Conservation (phyloP, 2,113 vertebrate species). For the Pardalotus punctatus region DNA sequence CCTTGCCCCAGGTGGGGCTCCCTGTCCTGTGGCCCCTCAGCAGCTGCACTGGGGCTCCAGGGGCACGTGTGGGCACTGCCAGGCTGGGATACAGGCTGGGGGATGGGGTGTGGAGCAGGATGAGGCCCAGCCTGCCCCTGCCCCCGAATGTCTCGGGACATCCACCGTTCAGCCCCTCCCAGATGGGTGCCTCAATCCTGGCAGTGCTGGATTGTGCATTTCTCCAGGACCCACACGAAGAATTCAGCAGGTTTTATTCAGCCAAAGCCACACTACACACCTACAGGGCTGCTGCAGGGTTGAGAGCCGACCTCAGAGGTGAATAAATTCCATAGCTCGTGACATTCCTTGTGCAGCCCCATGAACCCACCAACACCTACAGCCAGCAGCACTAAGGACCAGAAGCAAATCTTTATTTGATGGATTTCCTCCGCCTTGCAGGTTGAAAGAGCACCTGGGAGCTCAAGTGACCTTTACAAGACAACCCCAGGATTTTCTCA, state of each 20-base stretch:
- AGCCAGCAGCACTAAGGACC: neutral
- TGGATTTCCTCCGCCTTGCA: neutral
- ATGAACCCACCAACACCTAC: fast-evolving
- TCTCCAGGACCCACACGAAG: neutral
- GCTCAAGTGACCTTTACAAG: neutral
- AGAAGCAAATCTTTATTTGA: neutral
- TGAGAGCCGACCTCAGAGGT: neutral
- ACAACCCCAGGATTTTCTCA: neutral
- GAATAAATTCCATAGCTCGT: neutral
- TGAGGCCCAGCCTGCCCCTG: neutral
- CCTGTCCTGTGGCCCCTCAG: no score
- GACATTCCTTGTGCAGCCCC: neutral
- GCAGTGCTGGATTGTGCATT: neutral
- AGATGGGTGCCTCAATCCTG: neutral
- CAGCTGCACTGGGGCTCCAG: neutral
- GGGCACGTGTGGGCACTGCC: neutral
- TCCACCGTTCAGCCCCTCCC: neutral
- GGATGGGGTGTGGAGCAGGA: neutral
- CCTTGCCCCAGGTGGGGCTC: neutral
- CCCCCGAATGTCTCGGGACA: neutral
- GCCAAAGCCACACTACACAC: neutral
- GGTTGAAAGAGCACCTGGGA: neutral
- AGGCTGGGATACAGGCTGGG: neutral
- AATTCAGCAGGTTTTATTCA: neutral
- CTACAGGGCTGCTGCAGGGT: neutral